These are phyloP conservation scores for Miltochrista miniata DNA, from an alignment of 2,888 invertebrate species.

Conservation along the genomic window DNA sequence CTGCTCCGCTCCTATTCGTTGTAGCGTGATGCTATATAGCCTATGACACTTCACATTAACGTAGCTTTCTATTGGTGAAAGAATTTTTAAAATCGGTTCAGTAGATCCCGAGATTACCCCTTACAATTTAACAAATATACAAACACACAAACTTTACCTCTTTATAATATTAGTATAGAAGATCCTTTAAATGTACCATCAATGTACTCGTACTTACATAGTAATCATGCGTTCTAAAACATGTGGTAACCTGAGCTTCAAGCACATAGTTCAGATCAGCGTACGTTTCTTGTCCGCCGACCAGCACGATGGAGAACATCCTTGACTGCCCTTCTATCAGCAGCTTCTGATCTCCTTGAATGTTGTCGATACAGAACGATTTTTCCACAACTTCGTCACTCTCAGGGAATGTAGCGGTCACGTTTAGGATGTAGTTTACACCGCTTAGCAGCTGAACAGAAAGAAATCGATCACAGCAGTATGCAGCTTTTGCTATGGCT, in stretches of 20 bases:
- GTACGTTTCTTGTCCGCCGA: constrained; percentile 52
- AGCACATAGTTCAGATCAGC: constrained; percentile 50
- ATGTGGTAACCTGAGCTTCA: constrained; percentile 60
- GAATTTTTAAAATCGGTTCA: too few relatives aligned
- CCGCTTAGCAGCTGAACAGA: constrained; percentile 57
- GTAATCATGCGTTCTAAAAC: constrained; percentile 59
- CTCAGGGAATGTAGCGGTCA: constrained; percentile 37
- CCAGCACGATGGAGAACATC: constrained; percentile 54
- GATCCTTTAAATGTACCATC: too few relatives aligned
- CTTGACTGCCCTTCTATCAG: constrained; percentile 50
- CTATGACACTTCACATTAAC: too few relatives aligned
- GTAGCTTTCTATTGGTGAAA: too few relatives aligned
- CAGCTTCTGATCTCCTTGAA: constrained; percentile 48
- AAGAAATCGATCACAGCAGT: too few relatives aligned
- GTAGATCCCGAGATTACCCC: too few relatives aligned
- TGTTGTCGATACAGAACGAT: constrained; percentile 56
- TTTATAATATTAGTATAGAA: too few relatives aligned
- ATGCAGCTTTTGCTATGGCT: too few relatives aligned
- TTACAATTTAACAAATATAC: too few relatives aligned
- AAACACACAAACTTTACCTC: too few relatives aligned
- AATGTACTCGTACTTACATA: constrained; percentile 58
- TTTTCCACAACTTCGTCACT: constrained; percentile 31
- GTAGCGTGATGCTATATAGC: too few relatives aligned
- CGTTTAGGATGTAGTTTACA: constrained; percentile 58
- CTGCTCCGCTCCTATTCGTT: too few relatives aligned